Evolutionary conservation across 1,140 invertebrate genomes (phyloP).

Genomic region (Atta colombica): DNA sequence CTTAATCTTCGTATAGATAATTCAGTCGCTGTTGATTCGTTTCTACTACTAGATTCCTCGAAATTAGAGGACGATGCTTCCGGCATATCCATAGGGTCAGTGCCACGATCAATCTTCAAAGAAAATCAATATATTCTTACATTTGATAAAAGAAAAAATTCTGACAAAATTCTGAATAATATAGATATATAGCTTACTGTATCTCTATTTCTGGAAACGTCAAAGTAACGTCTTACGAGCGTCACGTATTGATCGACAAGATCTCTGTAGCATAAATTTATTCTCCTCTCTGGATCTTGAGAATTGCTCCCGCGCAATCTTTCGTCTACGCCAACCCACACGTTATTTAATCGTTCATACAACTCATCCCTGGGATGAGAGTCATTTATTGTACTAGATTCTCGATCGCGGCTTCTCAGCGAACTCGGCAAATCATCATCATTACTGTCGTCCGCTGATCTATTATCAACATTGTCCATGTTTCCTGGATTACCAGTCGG

Average conservation of each 20-base stretch:
- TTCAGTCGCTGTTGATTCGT: constrained; percentile 51
- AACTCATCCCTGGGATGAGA: constrained; percentile 11
- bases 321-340: constrained; percentile 57
- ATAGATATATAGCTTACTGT: constrained; percentile 77
- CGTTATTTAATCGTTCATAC: constrained; percentile 49
- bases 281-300: constrained; percentile 65
- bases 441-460: constrained; percentile 44
- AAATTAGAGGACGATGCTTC: constrained; percentile 59
- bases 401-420: neutral
- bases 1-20: constrained; percentile 71
- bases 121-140: constrained; percentile 36
- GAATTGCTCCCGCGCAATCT: constrained; percentile 50
- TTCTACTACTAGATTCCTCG: constrained; percentile 40
- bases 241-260: constrained; percentile 87
- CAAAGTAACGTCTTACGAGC: constrained; percentile 86
- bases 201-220: constrained; percentile 84
- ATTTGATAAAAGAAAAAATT: constrained; percentile 79
- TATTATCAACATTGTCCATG: constrained; percentile 38
- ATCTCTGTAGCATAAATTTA: constrained; percentile 79
- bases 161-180: neutral
- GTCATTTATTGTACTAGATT: neutral
- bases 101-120: constrained; percentile 84
- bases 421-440: constrained; percentile 36
- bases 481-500: neutral
- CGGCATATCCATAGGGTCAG: constrained; percentile 89